Evolutionary conservation across 2,113 vertebrate genomes (phyloP).

Genomic region (Steatornis caripensis): DNA sequence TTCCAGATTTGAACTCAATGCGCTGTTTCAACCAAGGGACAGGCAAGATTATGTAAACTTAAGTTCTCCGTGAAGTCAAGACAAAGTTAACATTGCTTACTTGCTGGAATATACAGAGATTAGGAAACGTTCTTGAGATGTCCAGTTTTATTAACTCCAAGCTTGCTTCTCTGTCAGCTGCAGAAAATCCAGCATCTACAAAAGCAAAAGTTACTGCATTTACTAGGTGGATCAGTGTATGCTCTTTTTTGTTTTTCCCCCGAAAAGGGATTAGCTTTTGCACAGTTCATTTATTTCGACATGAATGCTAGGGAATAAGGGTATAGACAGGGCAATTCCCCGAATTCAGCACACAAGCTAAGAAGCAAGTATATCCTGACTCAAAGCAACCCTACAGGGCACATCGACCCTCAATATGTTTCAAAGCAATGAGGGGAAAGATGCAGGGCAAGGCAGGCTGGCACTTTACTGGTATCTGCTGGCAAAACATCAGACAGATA

Average conservation of each 20-base stretch:
- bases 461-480: neutral
- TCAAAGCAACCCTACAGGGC: neutral
- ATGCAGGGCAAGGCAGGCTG: neutral
- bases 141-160: slow-evolving; percentile 96
- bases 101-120: slow-evolving; percentile 94
- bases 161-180: slow-evolving; percentile 90
- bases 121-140: slow-evolving; percentile 95
- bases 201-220: neutral
- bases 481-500: neutral
- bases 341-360: neutral
- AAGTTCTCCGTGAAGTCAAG: neutral
- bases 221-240: neutral
- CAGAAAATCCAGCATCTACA: slow-evolving; percentile 82
- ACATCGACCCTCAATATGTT: neutral
- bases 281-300: neutral
- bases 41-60: neutral
- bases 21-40: neutral
- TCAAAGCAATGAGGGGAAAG: neutral
- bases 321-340: neutral
- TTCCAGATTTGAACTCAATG: neutral
- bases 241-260: fast-evolving
- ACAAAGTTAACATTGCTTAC: slow-evolving; percentile 67
- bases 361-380: neutral
- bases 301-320: neutral
- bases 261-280: neutral